Evolutionary conservation across 2,797 vertebrate species (phyloP).

Genomic region (Sebastes baramenuke): DNA sequence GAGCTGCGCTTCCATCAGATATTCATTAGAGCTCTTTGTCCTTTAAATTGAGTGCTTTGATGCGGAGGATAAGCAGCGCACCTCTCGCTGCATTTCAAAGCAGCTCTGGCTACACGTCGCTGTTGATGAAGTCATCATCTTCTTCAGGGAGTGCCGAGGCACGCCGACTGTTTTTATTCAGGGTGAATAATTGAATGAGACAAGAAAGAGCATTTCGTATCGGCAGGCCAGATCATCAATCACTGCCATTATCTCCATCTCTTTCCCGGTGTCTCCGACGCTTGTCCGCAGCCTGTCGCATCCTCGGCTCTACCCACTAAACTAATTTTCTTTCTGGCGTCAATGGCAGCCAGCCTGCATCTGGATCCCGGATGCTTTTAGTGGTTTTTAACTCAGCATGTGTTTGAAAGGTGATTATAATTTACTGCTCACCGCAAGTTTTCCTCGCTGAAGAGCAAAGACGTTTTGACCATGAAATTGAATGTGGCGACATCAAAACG

Average conservation of each 20-base stretch:
- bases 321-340: constrained; percentile 64
- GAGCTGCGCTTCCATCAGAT: constrained; percentile 59
- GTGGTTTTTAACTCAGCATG: constrained; percentile 58
- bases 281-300: constrained; percentile 42
- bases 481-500: constrained; percentile 63
- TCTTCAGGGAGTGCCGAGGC: constrained; percentile 45
- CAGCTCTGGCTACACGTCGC: constrained; percentile 29
- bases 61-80: constrained; percentile 57
- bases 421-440: constrained; percentile 57
- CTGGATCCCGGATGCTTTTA: constrained; percentile 69
- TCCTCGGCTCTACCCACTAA: constrained; percentile 45
- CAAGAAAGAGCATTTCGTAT: constrained; percentile 69
- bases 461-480: constrained; percentile 59
- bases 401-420: constrained; percentile 72
- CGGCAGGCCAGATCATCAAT: constrained; percentile 74
- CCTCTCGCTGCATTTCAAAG: constrained; percentile 49
- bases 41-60: constrained; percentile 68
- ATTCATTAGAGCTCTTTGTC: constrained; percentile 69
- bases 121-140: constrained; percentile 75
- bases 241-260: constrained; percentile 66
- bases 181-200: constrained; percentile 73
- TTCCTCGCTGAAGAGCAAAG: constrained; percentile 47
- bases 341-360: constrained; percentile 54
- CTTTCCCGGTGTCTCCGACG: constrained; percentile 45
- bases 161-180: constrained; percentile 53